Evolutionary conservation across 2,888 invertebrate species (phyloP), one percentile per base, ranked within the genome.

Genomic region (Synanthedon formicaeformis): DNA sequence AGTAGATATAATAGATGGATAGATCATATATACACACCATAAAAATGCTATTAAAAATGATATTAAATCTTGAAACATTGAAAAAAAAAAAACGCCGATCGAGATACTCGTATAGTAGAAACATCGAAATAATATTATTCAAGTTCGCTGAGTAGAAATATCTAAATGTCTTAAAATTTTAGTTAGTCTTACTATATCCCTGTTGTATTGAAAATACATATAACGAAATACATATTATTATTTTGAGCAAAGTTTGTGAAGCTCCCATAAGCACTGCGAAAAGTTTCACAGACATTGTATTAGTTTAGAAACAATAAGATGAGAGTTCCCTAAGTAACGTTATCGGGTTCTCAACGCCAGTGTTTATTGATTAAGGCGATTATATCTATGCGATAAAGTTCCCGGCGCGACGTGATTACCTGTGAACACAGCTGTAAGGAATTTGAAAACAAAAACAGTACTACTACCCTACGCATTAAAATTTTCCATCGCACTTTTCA

Each of bases 221-320:
- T 45, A 45, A 45, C 8, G 10, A 34, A 34, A 34, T 10, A 34
- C 16, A 16, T 16, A 16, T 16, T 16, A 16, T n/a, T n/a, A n/a
- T 27, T 6, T 27, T 1, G 34, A 34, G 34, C 34, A 10, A 34
- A 34, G 34, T 34, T 34, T 45, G 13, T n/a, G 41, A n/a, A 45
- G 45, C 45, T 10, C 11, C 8, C n/a, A 13, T 12, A 45, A 45
- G 14, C 6, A 13, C n/a, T n/a, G 14, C n/a, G 45, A 14, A 13
- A 14, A 45, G 13, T 45, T 41, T 11, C 41, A n/a, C 11, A 50
- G 27, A 4, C 27, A 34, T 50, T 34, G n/a, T 50, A 50, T 50
- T 50, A 50, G 50, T 50, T 50, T 50, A 34, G 50, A 50, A 50
- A 50, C 34, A 50, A 50, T 50, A 50, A 34, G 50, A 23, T 13